A percentile compares a stretch with the other conserved stretches of the same genome.
Conservation (phyloP, 2,113 vertebrate species). For the Pygoscelis adeliae region DNA sequence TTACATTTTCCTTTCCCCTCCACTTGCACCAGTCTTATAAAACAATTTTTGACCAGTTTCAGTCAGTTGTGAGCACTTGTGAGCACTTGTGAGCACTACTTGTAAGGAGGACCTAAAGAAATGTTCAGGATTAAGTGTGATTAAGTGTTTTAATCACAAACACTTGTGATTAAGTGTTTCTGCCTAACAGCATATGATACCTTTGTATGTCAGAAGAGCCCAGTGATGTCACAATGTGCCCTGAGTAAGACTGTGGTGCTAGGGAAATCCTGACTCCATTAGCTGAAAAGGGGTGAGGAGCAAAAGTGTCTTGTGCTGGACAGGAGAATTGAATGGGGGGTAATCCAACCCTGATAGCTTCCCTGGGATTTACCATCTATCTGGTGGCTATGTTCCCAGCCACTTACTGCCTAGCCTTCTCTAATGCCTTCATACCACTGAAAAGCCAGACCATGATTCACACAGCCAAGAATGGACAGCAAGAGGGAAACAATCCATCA, state of each 20-base stretch:
- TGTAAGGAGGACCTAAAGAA: background rate
- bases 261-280: background rate
- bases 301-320: background rate
- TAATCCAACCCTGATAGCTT: background rate
- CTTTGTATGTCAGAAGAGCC: background rate
- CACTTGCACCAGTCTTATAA: background rate
- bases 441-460: background rate
- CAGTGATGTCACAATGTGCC: constrained; percentile 14
- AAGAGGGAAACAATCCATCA: background rate
- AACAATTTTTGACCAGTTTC: background rate
- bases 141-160: background rate
- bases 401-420: background rate
- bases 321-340: background rate
- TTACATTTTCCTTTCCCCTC: background rate
- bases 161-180: background rate
- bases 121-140: background rate
- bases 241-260: background rate
- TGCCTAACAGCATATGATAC: background rate
- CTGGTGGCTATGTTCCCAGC: background rate
- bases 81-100: background rate
- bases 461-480: background rate
- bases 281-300: background rate
- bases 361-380: background rate
- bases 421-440: background rate
- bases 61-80: too few species aligned